Base-by-base conservation (phyloP, 35 echinoderm and acorn worm species). In the Strongylocentrotus purpuratus region DNA sequence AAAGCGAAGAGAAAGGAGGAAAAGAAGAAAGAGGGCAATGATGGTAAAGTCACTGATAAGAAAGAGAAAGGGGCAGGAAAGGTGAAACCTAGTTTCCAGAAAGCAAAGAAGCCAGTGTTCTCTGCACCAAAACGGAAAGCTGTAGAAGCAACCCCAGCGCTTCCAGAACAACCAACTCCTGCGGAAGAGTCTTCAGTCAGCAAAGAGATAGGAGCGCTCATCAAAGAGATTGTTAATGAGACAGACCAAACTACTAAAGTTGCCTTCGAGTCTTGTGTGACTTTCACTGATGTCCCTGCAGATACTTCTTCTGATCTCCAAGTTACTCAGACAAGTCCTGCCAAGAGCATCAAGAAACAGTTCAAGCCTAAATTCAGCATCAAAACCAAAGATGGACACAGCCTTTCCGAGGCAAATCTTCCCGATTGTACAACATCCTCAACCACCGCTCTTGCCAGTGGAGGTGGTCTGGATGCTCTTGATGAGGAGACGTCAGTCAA, bases 361-460 rank as follows among this genome's bases (percentile, higher is more conserved):
- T 13, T 32, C 32, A 93, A 52, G 48, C 91, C 91, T 1, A 93
- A 93, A 58, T 93, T 93, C 48, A 93, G 17, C 48, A 32, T 93
- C 48, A 93, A 93, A 93, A 93, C 91, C 31, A 93, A 93, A 58
- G 91, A 93, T 93, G 91, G 91, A n/a, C 45, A 93, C 10, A 93
- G 17, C 4, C n/a, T 93, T 31, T 31, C 33, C n/a, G 91, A 93
- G 17, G 17, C 91, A 47, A 93, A 25, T 33, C 14, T 89, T 41
- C 14, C 87, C n/a, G 65, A 89, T 45, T 13, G 31, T 17, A 93
- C 91, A 28, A 78, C 65, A 22, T 93, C 47, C n/a, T 17, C 91
- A n/a, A 12, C 45, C n/a, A 11, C 46, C 1, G 12, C 32, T 89
- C 33, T 9, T 89, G 33, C 33, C 18, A 46, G 3, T 18, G 33